Evolutionary conservation across 2,797 vertebrate species (phyloP).

Genomic region (Sebastes kiyomatsui): DNA sequence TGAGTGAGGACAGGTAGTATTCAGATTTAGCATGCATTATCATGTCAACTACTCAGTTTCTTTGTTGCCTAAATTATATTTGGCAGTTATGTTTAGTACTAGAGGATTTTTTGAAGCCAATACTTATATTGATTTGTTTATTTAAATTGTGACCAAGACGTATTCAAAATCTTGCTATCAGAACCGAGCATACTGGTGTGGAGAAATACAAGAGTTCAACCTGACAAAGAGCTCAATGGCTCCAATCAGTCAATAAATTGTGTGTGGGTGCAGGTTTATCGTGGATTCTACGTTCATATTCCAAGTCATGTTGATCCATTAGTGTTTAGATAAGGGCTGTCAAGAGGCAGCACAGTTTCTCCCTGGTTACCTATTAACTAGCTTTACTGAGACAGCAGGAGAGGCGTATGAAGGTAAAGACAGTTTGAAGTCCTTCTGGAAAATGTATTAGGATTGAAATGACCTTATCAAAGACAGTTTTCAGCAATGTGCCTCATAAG

Average conservation of each 20-base stretch:
- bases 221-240: conserved; percentile 3
- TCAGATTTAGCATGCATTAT: background rate
- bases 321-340: conserved; percentile 49
- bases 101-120: background rate
- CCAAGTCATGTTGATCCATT: conserved; percentile 32
- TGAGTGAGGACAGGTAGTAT: background rate
- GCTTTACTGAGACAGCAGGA: conserved; percentile 13
- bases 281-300: conserved; percentile 8
- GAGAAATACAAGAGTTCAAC: conserved; percentile 12
- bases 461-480: background rate
- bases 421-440: background rate
- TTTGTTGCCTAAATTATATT: background rate
- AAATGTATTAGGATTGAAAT: background rate
- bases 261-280: background rate
- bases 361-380: conserved; percentile 55
- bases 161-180: background rate
- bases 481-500: background rate
- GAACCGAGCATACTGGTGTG: background rate
- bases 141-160: background rate
- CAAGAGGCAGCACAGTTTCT: conserved; percentile 9
- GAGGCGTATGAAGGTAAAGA: conserved; percentile 1
- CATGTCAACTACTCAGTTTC: background rate
- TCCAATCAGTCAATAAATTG: background rate
- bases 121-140: background rate
- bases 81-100: background rate